Evolutionary conservation across 2,888 invertebrate species (phyloP).

Genomic region (Epinotia ramella): DNA sequence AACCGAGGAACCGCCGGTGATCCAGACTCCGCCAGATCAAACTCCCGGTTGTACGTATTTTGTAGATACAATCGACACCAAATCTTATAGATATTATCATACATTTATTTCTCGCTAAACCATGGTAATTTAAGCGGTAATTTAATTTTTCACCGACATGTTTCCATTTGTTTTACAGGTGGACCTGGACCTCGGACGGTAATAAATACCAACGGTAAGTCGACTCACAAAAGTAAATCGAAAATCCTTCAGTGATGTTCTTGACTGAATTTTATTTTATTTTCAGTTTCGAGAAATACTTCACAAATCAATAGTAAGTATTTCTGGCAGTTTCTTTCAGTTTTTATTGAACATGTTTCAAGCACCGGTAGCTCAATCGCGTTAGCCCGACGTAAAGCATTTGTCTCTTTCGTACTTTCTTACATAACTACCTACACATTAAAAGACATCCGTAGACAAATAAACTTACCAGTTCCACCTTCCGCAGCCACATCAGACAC

Average conservation of each 20-base stretch:
- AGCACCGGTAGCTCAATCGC: too few relatives aligned
- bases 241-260: too few relatives aligned
- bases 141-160: too few relatives aligned
- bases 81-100: too few relatives aligned
- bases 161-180: constrained; percentile 6
- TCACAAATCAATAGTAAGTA: constrained; percentile 22
- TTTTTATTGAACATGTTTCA: neutral
- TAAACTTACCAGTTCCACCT: neutral
- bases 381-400: too few relatives aligned
- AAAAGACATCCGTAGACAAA: neutral
- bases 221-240: too few relatives aligned
- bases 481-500: constrained; percentile 2
- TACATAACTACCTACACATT: neutral
- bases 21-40: neutral
- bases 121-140: too few relatives aligned
- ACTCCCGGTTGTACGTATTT: neutral
- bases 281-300: constrained; percentile 26
- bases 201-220: constrained; percentile 12
- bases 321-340: neutral
- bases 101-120: too few relatives aligned
- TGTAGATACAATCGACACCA: neutral
- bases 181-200: constrained; percentile 20
- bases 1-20: constrained; percentile 5
- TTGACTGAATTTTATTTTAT: neutral
- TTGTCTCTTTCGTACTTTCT: too few relatives aligned